Conservation (phyloP, 2,797 vertebrate genomes). For the Silurus aristotelis region DNA sequence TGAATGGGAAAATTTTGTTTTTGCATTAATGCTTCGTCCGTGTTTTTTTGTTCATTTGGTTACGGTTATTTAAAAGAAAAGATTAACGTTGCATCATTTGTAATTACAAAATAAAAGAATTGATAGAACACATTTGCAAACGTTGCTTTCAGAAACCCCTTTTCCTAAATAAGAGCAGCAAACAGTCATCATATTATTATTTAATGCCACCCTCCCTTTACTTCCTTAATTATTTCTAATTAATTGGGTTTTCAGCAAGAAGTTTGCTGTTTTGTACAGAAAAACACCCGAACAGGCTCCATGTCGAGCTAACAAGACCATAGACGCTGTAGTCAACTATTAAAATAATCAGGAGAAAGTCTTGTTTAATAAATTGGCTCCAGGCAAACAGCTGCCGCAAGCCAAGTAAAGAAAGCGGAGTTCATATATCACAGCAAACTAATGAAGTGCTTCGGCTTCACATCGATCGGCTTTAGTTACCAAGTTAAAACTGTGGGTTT, state of each 20-base stretch:
- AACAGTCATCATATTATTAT: not conserved
- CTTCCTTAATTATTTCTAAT: not conserved
- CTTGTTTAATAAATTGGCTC: not conserved
- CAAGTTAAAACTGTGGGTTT: not conserved
- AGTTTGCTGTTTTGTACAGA: too few species aligned
- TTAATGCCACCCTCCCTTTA: not conserved
- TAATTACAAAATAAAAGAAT: not conserved
- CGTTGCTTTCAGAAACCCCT: too few species aligned
- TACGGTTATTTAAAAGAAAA: not conserved
- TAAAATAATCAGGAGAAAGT: conserved; percentile 12
- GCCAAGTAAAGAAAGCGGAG: not conserved
- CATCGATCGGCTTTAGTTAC: not conserved
- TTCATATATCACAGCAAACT: conserved; percentile 29
- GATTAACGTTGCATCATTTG: not conserved
- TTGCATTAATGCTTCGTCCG: not conserved
- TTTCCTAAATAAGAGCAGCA: not conserved
- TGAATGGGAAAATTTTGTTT: not conserved
- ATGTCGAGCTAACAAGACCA: not conserved
- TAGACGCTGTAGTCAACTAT: not conserved
- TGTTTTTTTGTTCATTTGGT: not conserved
- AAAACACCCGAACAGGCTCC: not conserved
- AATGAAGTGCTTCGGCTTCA: conserved; percentile 6
- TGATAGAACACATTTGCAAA: not conserved
- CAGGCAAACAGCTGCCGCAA: not conserved
- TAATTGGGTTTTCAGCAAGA: not conserved